A percentile compares a stretch with the other conserved stretches of the same genome.
Evolutionary conservation across 2,797 vertebrate species (phyloP).

Genomic region (Serranus cabrilla): DNA sequence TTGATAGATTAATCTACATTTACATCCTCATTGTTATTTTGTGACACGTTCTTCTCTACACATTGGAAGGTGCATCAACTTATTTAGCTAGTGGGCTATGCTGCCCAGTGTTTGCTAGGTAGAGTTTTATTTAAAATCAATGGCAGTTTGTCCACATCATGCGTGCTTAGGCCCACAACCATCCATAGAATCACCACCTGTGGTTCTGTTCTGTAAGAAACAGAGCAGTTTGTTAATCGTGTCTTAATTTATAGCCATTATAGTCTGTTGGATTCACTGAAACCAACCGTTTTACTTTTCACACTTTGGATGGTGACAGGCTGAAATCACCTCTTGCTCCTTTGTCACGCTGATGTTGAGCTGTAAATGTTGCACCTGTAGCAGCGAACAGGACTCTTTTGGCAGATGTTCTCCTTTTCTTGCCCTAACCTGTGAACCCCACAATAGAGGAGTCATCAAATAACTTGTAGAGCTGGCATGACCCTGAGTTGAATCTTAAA

Average conservation of each 20-base stretch:
- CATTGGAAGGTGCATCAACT: too few relatives aligned
- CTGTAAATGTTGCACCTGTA: slow-evolving; percentile 6
- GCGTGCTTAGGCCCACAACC: too few relatives aligned
- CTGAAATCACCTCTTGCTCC: slow-evolving; percentile 38
- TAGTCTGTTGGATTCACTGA: slow-evolving; percentile 37
- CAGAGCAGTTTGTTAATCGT: slow-evolving; percentile 13
- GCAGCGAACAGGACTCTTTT: slow-evolving; percentile 11
- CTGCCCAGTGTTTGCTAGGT: too few relatives aligned
- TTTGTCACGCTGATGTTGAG: slow-evolving; percentile 38
- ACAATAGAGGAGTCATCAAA: slow-evolving; percentile 55
- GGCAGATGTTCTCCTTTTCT: slow-evolving; percentile 25
- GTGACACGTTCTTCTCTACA: too few relatives aligned
- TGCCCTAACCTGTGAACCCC: slow-evolving; percentile 28
- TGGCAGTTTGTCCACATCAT: too few relatives aligned
- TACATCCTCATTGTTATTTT: too few relatives aligned
- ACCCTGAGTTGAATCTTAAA: slow-evolving; percentile 59
- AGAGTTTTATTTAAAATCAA: too few relatives aligned
- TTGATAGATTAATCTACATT: too few relatives aligned
- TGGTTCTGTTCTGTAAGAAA: too few relatives aligned
- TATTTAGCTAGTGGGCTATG: too few relatives aligned
- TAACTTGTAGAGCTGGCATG: slow-evolving; percentile 35
- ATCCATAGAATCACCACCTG: background rate
- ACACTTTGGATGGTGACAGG: slow-evolving; percentile 8
- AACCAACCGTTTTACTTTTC: slow-evolving; percentile 30
- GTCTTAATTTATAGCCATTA: slow-evolving; percentile 17